These are phyloP conservation scores for Ochlodes sylvanus DNA, from an alignment of 2,888 invertebrate species.

Conservation along the genomic window DNA sequence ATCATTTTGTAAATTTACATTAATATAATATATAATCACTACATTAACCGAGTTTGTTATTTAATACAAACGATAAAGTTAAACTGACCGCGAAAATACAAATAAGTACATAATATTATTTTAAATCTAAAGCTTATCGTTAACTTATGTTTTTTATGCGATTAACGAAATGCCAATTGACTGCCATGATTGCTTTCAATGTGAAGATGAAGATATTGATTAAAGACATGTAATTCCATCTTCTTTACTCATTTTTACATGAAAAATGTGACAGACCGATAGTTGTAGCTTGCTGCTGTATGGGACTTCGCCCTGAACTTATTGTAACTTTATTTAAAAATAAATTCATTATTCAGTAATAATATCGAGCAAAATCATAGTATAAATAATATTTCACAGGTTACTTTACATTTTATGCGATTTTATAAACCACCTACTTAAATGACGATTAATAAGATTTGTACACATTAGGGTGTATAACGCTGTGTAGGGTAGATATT, in stretches of 20 bases:
- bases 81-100: slow-evolving; percentile 23
- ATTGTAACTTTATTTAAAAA: no score
- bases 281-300: neutral
- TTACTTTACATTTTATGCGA: slow-evolving; percentile 1
- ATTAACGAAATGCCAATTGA: neutral
- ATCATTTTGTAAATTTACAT: slow-evolving; percentile 25
- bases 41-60: slow-evolving; percentile 15
- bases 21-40: slow-evolving; percentile 27
- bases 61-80: slow-evolving; percentile 24
- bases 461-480: neutral
- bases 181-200: no score
- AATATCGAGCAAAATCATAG: no score
- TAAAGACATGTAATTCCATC: neutral
- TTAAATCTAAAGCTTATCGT: neutral
- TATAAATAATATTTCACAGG: no score
- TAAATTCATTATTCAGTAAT: no score
- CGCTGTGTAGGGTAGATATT: no score
- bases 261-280: neutral
- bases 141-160: neutral
- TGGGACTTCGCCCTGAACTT: no score
- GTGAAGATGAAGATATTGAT: no score
- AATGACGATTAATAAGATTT: neutral
- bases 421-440: slow-evolving; percentile 23
- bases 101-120: neutral
- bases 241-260: neutral